A percentile compares a stretch with the other conserved stretches of the same genome.
Conservation (phyloP, 2,888 invertebrate species). For the Xestia xanthographa region DNA sequence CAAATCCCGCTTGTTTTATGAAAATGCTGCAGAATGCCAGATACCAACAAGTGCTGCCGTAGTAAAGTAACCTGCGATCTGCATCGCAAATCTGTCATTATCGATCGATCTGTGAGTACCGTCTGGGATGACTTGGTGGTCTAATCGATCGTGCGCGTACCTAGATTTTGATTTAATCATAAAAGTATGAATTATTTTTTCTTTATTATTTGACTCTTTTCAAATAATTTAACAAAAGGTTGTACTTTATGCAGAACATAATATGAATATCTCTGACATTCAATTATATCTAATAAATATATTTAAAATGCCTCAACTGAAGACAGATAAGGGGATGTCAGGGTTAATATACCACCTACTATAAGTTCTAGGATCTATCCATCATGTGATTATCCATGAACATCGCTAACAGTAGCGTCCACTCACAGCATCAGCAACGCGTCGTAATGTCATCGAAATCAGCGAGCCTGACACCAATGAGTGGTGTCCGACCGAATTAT, state of each 20-base stretch:
- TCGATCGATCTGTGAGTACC: too few relatives aligned
- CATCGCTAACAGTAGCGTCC: neutral
- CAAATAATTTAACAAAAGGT: neutral
- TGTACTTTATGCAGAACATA: neutral
- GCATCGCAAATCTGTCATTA: neutral
- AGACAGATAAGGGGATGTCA: neutral
- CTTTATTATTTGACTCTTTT: neutral
- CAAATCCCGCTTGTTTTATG: slow-evolving; percentile 65
- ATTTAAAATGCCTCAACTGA: neutral
- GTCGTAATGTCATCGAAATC: neutral
- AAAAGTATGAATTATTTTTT: neutral
- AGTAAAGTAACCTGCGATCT: neutral
- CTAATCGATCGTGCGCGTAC: neutral
- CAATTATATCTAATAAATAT: neutral
- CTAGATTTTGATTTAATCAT: neutral
- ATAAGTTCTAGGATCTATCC: neutral
- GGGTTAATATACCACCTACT: neutral
- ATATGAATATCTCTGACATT: neutral
- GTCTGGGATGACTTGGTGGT: neutral
- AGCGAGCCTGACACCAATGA: neutral
- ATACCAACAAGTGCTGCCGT: slow-evolving; percentile 39
- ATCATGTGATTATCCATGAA: neutral
- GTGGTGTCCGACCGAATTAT: neutral
- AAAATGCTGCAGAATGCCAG: slow-evolving; percentile 58
- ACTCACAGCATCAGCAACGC: neutral